Base-by-base conservation (phyloP, 2,888 invertebrate species). In the Onchidella celtica region DNA sequence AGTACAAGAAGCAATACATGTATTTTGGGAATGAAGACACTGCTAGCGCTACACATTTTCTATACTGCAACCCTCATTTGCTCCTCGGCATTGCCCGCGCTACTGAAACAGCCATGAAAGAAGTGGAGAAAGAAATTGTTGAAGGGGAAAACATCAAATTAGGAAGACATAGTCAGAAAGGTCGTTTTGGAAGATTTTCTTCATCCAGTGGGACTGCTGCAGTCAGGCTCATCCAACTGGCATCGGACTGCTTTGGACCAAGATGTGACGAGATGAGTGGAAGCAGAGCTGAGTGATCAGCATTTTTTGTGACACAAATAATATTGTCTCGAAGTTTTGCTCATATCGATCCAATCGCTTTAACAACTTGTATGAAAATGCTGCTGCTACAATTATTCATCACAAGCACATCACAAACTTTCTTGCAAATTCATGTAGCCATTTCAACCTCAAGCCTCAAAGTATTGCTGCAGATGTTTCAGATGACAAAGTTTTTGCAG, bases 361-460 rank as follows among this genome's bases (percentile, higher is more conserved):
- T 32, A 76, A 76, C 40, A 66, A 36, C 47, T 14, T 76, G 29
- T 76, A 65, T 47, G 76, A 76, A 66, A 65, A 65, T 17, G 65
- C 76, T 24, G 65, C 76, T 29, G 65, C 76, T 17, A 47, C 65
- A 29, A 24, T 76, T n/a, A 21, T 40, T 32, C 76, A 76, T 32
- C 65, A 29, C 1, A 6, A 47, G 1, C 36, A 38, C 21, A 14
- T 76, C 9, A n/a, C 3, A 27, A 0, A 47, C 17, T 66, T 76
- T 40, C 36, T 75, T 21, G 2, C 9, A 24, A 36, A 32, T 9
- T 34, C 32, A 27, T 27, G 38, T 24, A 24, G 4, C 21, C 66
- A 76, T 55, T 29, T 21, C 27, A 76, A 76, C 29, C 61, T 76
- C 3, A 65, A 66, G 32, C 40, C 66, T 24, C 21, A 76, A n/a